Base-by-base conservation (phyloP, 2,113 vertebrate species). In the human region DNA sequence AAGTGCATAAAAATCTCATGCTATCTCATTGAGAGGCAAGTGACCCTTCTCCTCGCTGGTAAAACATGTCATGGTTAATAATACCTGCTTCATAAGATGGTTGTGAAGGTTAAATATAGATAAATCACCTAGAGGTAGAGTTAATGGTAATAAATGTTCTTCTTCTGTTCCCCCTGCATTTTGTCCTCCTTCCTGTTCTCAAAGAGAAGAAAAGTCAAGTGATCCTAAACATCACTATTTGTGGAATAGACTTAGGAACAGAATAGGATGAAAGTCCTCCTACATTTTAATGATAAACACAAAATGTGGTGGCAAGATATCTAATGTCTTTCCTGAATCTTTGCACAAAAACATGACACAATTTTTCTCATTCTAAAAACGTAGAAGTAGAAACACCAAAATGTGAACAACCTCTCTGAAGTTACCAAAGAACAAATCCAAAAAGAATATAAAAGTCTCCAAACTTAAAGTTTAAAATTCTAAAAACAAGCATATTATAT, bases 221-320 rank as follows among this genome's bases (percentile, higher is more conserved):
- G 48, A 76, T 70, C 12, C 66, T 93, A 61, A 92, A 66, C 8
- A 73, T 82, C 52, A 89, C 27, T 66, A 80, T 45, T 75, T 95
- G 72, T 68, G 11, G 25, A 89, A 79, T 86, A 10, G 68, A 87
- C 9, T 59, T 64, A 72, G 57, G 38, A 89, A 81, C 27, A 93
- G n/a, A 70, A 87, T 48, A 86, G 35, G 48, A 90, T 72, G 78
- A 92, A 86, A 75, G n/a, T 84, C 59, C 59, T 80, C 57, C 83
- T 17, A 43, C 64, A 93, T 94, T 87, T 80, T 88, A 94, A 93
- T 57, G 35, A 90, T 76, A 92, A 97, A 59, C 8, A 22, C 55
- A 70, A 86, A 72, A 68, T n/a, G 38, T n/a, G 38, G 92, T 89
- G 64, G 20, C 35, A 89, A 93, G 23, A 70, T 1, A 18, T 57